Conservation (phyloP, 2,888 invertebrate genomes). For the Rotaria magnacalcarata region DNA sequence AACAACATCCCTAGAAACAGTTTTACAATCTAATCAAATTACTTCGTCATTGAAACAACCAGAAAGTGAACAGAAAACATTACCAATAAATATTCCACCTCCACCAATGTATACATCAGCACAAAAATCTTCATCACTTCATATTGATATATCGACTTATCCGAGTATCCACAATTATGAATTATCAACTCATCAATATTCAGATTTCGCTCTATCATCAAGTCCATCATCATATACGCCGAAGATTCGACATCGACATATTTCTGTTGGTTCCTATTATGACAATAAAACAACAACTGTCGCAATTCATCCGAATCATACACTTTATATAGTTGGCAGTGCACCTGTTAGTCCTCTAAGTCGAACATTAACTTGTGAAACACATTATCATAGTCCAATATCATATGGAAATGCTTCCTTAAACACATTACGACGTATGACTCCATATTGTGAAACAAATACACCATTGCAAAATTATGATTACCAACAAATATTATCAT, state of each 20-base stretch:
- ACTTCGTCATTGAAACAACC: not conserved
- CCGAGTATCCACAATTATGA: not conserved
- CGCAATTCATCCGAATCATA: not conserved
- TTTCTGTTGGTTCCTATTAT: slow-evolving; percentile 17
- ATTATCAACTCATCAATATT: not conserved
- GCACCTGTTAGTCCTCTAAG: slow-evolving; percentile 27
- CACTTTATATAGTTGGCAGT: not conserved
- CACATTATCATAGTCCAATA: slow-evolving; percentile 8
- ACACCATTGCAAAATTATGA: not conserved
- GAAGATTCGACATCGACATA: slow-evolving; percentile 22
- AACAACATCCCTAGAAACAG: not conserved
- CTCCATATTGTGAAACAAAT: not conserved
- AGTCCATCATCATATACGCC: slow-evolving; percentile 14
- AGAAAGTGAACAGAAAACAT: not conserved
- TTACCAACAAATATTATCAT: not conserved
- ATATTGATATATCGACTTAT: not conserved
- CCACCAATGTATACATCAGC: not conserved
- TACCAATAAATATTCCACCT: not conserved
- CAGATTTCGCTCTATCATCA: not conserved
- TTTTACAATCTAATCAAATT: not conserved
- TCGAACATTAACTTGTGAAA: not conserved
- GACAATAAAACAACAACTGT: slow-evolving; percentile 23
- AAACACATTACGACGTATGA: not conserved
- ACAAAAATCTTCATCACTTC: not conserved
- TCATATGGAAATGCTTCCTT: not conserved